Percentiles rank a stretch among this genome's conserved stretches.
Conservation (phyloP, 2,113 vertebrate species). For the Anolis sagrei region DNA sequence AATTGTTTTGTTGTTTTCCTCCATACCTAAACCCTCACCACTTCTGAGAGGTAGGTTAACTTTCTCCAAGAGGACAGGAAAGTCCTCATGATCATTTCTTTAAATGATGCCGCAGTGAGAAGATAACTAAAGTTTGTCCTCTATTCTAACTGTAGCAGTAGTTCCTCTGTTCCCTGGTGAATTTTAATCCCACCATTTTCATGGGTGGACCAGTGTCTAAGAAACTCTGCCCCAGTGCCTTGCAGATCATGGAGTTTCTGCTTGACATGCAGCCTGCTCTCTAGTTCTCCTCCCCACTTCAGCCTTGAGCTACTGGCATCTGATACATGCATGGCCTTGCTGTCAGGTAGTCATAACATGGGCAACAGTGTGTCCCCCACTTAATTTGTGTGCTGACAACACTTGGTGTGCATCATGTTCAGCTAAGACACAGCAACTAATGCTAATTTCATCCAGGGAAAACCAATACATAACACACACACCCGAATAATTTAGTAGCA, state of each 20-base stretch:
- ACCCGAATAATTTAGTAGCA: not conserved
- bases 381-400: not conserved
- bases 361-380: not conserved
- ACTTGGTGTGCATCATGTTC: not conserved
- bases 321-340: slow-evolving; percentile 66
- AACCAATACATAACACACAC: not conserved
- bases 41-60: not conserved
- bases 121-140: not conserved
- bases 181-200: not conserved
- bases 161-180: not conserved
- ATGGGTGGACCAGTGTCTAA: no score
- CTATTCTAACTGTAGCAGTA: not conserved
- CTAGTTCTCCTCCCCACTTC: not conserved
- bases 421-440: not conserved
- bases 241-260: slow-evolving; percentile 23
- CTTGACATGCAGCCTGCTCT: not conserved
- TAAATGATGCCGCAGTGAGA: not conserved
- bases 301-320: slow-evolving; percentile 63
- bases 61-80: not conserved
- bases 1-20: not conserved
- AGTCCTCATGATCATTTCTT: not conserved
- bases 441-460: not conserved
- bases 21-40: not conserved
- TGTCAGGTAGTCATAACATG: slow-evolving; percentile 68
- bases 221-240: not conserved